These are phyloP conservation scores for Trogon melanurus DNA, from an alignment of 2,113 vertebrate species.

Conservation along the genomic window DNA sequence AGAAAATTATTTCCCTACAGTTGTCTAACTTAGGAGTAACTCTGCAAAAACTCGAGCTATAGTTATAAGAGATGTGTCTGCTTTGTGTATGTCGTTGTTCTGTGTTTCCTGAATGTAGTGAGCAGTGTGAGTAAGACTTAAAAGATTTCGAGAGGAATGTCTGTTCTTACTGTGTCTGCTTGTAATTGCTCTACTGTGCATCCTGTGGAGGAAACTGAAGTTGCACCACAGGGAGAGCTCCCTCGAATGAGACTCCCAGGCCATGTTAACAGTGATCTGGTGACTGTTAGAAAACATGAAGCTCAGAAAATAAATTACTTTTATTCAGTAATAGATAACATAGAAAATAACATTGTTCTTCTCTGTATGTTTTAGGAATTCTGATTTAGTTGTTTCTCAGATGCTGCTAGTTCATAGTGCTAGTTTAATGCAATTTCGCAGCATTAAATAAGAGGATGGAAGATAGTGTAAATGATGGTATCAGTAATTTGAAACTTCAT, in stretches of 20 bases:
- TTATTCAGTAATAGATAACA: not conserved
- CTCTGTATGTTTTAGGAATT: not conserved
- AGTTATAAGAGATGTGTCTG: not conserved
- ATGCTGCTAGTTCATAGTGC: not conserved
- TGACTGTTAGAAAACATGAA: not conserved
- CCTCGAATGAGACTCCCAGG: not conserved
- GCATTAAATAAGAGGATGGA: not conserved
- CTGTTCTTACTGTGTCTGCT: not conserved
- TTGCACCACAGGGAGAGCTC: not conserved
- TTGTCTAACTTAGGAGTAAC: not conserved
- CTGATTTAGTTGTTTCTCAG: not conserved
- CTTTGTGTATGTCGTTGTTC: not conserved
- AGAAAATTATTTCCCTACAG: not conserved
- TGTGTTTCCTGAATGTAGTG: not conserved
- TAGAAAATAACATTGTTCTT: not conserved
- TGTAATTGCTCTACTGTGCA: not conserved
- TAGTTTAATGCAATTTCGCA: not conserved
- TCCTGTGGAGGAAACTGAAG: not conserved
- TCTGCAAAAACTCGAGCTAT: not conserved
- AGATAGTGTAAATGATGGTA: not conserved
- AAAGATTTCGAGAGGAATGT: not conserved
- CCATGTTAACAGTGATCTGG: not conserved
- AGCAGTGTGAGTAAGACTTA: not conserved
- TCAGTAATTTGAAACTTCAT: not conserved
- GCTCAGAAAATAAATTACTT: not conserved